A percentile compares a stretch with the other conserved stretches of the same genome.
Evolutionary conservation across 1,140 invertebrate species (phyloP).

Genomic region (Globodera ellingtonae): DNA sequence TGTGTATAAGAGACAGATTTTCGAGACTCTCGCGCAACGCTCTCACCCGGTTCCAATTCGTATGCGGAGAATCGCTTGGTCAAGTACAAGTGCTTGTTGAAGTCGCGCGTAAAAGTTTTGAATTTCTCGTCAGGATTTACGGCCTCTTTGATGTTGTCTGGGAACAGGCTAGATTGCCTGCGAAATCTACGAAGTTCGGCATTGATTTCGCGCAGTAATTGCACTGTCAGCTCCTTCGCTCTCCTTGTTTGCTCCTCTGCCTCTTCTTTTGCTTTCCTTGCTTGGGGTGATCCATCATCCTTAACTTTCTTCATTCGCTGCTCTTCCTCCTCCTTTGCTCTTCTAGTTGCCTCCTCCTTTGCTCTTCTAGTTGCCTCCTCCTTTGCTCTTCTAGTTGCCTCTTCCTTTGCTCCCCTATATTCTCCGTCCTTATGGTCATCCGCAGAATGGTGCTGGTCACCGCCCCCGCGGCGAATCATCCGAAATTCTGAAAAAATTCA

Average conservation of each 20-base stretch:
- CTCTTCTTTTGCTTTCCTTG: too few species aligned
- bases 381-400: neutral
- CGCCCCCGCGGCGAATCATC: neutral
- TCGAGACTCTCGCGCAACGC: neutral
- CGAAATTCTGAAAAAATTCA: neutral
- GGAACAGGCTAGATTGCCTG: neutral
- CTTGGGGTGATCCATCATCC: too few species aligned
- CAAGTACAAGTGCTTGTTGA: neutral
- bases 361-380: neutral
- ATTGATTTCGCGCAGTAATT: neutral
- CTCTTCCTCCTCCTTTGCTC: neutral
- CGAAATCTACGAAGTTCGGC: neutral
- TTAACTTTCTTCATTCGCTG: neutral
- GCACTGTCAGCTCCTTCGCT: neutral
- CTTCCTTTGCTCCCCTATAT: too few species aligned
- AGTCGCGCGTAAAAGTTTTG: neutral
- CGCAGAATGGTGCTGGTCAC: neutral
- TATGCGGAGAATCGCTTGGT: neutral
- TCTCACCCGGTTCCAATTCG: neutral
- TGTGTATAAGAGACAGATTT: too few species aligned
- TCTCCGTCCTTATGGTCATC: neutral
- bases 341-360: neutral
- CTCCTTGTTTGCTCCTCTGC: neutral
- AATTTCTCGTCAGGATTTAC: neutral
- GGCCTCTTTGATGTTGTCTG: neutral